Evolutionary conservation across 1,140 invertebrate species (phyloP), one percentile per base, ranked within the genome.

Genomic region (Drosophila auraria): DNA sequence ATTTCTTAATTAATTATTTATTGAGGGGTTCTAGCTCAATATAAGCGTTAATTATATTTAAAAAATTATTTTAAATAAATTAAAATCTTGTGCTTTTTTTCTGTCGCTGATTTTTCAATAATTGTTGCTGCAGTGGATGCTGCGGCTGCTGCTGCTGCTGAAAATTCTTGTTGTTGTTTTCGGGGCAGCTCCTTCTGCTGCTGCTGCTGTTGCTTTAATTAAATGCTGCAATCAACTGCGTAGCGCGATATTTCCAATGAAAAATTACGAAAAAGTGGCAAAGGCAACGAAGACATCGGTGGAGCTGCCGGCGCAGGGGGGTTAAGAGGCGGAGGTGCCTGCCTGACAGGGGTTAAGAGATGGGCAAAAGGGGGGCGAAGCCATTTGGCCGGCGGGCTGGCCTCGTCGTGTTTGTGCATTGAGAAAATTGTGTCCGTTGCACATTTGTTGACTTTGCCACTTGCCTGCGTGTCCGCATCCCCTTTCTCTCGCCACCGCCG

Each of bases 191-290:
- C 59, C 51, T 65, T 66, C 44, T 72, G 61, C 49, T 64, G 62
- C 49, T 64, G 66, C 50, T 81, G 74, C 81, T 89, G 78, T 70
- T 84, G 86, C 86, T 86, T 89, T 89, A 89, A 89, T 89, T 89
- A 89, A 89, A 89, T 89, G 86, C 86, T 86, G 86, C 86, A 90
- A 90, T 90, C 86, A 90, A 90, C 86, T 90, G 86, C 86, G 86
- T 91, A 86, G 86, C 86, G 84, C 86, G 86, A 89, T 89, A 90
- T 89, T 89, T 89, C 86, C 86, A 90, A 86, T 90, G 86, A 90
- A 90, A 80, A 82, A 90, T 87, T 87, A 83, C 83, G 78, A 86
- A 83, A 73, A 79, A 80, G 60, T 83, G 75, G 80, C 81, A 83
- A 83, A 78, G 60, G 82, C 82, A 83, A 45, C 58, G 53, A 66